phyloP scores from a whole-genome alignment of 1,140 invertebrate species.

The Cydia fagiglandana region DNA sequence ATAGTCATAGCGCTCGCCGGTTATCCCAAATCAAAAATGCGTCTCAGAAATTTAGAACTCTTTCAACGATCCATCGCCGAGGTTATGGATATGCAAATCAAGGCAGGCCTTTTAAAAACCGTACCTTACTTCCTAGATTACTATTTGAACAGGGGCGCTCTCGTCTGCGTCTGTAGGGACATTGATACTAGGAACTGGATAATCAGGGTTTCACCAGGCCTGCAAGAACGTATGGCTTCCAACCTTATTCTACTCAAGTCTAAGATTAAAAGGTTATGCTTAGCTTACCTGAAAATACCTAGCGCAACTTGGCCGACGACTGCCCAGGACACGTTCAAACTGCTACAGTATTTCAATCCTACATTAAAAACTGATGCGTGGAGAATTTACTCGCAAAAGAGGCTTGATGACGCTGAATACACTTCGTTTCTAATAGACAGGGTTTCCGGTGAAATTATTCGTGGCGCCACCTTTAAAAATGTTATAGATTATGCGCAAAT shows the following conservation, averaged over 20 bases:
- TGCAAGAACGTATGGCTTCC: constrained; percentile 63
- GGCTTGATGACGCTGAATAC: constrained; percentile 47
- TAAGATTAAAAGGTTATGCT: constrained; percentile 60
- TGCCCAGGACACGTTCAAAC: constrained; percentile 61
- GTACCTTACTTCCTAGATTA: constrained; percentile 61
- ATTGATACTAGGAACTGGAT: constrained; percentile 64
- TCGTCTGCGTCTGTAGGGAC: constrained; percentile 70
- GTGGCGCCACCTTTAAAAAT: constrained; percentile 63
- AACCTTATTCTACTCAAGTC: constrained; percentile 58
- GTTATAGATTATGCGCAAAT: constrained; percentile 66
- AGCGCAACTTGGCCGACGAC: constrained; percentile 56
- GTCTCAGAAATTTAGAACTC: constrained; percentile 56
- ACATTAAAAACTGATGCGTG: constrained; percentile 56
- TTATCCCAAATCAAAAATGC: constrained; percentile 66
- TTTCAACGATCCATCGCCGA: constrained; percentile 57
- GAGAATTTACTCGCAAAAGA: constrained; percentile 62
- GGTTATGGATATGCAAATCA: constrained; percentile 68
- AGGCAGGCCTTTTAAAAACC: constrained; percentile 60
- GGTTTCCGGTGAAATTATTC: constrained; percentile 64
- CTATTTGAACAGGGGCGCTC: constrained; percentile 66
- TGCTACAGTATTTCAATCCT: constrained; percentile 69
- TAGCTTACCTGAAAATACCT: constrained; percentile 63
- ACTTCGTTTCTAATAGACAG: constrained; percentile 63
- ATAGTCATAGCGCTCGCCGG: constrained; percentile 60
- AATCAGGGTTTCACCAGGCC: constrained; percentile 57